phyloP scores from a whole-genome alignment of 2,113 vertebrate species.

The Amia ocellicauda region DNA sequence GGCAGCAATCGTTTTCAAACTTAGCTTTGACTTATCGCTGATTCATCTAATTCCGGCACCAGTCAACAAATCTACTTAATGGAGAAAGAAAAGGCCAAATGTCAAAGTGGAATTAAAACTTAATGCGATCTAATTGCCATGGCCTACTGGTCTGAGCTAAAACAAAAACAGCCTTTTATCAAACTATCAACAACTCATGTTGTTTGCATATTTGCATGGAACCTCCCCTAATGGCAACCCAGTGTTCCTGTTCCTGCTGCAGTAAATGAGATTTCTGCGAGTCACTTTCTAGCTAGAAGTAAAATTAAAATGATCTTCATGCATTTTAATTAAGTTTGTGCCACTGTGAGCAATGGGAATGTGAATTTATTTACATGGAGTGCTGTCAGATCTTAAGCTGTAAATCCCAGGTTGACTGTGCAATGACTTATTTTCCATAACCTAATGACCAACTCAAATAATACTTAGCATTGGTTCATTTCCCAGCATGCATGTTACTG shows the following conservation, averaged over 20 bases:
- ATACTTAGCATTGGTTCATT: no score
- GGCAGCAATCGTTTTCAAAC: background rate
- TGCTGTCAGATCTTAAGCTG: no score
- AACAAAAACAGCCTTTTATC: conserved; percentile 6
- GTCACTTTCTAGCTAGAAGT: no score
- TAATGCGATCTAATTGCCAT: conserved; percentile 30
- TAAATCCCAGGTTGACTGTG: no score
- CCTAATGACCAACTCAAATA: no score
- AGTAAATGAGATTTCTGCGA: background rate
- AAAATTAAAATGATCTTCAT: no score
- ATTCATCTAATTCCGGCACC: conserved; percentile 8
- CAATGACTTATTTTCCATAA: no score
- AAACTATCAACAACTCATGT: conserved; percentile 13
- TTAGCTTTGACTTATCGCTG: conserved; percentile 6
- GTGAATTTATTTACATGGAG: no score
- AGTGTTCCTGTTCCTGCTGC: background rate
- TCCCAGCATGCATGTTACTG: no score
- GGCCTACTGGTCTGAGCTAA: conserved; percentile 9
- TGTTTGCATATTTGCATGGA: background rate
- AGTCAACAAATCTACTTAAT: conserved; percentile 9
- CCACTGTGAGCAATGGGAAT: no score
- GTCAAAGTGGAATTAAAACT: conserved; percentile 23
- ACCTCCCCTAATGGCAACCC: background rate
- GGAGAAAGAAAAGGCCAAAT: conserved; percentile 18
- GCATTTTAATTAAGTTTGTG: no score